A percentile compares a stretch with the other conserved stretches of the same genome.
phyloP scores from a whole-genome alignment of 2,113 vertebrate species.

The Trogon melanurus region DNA sequence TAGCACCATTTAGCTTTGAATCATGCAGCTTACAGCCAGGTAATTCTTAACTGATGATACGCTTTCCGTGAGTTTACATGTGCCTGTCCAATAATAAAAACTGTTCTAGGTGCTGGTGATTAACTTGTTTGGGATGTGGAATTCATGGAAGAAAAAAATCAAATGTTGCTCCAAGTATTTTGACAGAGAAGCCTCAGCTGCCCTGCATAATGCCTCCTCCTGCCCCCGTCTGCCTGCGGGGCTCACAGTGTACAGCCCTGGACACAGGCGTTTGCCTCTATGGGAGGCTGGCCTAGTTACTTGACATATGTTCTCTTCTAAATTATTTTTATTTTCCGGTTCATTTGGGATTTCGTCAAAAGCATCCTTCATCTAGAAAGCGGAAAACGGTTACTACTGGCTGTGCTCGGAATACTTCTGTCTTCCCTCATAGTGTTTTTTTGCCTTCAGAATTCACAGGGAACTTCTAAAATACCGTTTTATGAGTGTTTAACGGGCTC shows the following conservation, averaged over 20 bases:
- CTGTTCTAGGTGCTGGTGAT: background rate
- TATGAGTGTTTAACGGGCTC: background rate
- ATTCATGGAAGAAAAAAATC: background rate
- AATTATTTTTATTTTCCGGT: background rate
- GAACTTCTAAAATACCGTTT: background rate
- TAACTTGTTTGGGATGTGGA: background rate
- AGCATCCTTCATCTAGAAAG: too few species aligned
- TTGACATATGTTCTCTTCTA: background rate
- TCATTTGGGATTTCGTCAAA: background rate
- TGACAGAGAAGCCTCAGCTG: background rate
- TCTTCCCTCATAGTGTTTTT: background rate
- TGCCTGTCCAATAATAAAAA: background rate
- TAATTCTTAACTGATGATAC: background rate
- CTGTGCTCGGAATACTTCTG: background rate
- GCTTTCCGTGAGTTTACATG: background rate
- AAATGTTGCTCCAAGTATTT: background rate
- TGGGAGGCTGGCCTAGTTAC: background rate
- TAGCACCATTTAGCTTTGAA: background rate
- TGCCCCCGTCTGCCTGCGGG: fast-evolving
- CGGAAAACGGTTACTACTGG: background rate
- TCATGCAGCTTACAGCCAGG: background rate
- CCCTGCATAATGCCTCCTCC: background rate
- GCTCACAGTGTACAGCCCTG: background rate
- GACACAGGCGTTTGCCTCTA: background rate
- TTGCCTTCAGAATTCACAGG: background rate